Evolutionary conservation across 1,140 invertebrate genomes (phyloP).

Genomic region (Leptopilina clavipes): DNA sequence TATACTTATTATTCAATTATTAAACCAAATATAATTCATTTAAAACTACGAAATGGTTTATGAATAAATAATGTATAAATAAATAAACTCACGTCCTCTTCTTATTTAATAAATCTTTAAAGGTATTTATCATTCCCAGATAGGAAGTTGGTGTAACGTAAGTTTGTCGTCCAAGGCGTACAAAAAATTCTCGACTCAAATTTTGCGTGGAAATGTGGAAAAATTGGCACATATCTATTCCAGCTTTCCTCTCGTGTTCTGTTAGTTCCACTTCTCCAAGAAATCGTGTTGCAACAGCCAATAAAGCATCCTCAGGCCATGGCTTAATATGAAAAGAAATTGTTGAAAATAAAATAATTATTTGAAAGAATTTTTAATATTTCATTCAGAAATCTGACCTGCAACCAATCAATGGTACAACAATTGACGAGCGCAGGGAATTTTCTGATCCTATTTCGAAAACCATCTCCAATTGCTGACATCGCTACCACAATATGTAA

Average conservation of each 20-base stretch:
- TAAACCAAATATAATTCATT: too few relatives aligned
- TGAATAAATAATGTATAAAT: too few relatives aligned
- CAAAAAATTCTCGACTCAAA: constrained; percentile 84
- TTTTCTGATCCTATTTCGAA: constrained; percentile 91
- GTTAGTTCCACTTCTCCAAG: constrained; percentile 89
- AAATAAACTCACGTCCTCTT: constrained; percentile 78
- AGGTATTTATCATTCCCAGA: constrained; percentile 92
- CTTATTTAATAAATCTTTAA: constrained; percentile 86
- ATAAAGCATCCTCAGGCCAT: constrained; percentile 94
- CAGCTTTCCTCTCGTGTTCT: constrained; percentile 80
- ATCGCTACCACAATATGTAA: constrained; percentile 94
- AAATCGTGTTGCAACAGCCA: constrained; percentile 92
- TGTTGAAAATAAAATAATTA: neutral
- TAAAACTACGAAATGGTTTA: too few relatives aligned
- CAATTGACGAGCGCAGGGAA: constrained; percentile 97
- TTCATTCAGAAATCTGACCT: constrained; percentile 76
- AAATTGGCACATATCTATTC: constrained; percentile 91
- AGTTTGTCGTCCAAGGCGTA: constrained; percentile 83
- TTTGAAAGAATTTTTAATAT: constrained; percentile 13
- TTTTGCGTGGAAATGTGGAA: constrained; percentile 91
- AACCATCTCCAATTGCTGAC: constrained; percentile 91
- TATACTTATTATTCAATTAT: too few relatives aligned
- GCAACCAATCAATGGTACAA: constrained; percentile 98
- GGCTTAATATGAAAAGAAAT: constrained; percentile 73
- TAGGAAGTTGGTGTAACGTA: constrained; percentile 97